Evolutionary conservation across 2,797 vertebrate species (phyloP), one percentile per base, ranked within the genome.

Genomic region (Erithacus rubecula): DNA sequence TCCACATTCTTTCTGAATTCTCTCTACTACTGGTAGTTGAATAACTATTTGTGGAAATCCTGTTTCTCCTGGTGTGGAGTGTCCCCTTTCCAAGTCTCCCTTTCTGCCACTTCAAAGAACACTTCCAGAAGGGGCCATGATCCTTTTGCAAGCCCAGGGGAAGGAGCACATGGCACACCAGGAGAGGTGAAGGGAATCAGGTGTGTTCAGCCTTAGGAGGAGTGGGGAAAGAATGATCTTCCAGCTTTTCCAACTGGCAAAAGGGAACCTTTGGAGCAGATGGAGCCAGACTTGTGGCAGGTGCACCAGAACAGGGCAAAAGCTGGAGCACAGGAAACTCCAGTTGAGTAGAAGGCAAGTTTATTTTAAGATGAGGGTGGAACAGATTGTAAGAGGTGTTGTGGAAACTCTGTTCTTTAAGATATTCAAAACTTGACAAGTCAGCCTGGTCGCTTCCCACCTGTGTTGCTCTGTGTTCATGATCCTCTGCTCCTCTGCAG

Each of bases 191-290:
- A 34, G 47, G 55, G 52, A 46, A 12, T 43, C 15, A 8, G 26
- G 18, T 20, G 39, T 59, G 16, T 53, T 56, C 37, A 62, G 5
- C 51, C 21, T 58, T 41, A 26, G 64, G 34, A 56, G 36, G 34
- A 32, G 23, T 32, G 59, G 11, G 10, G 39, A 7, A 41, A 15
- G 16, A 16, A 2, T 43, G 24, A 16, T 53, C 8, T 30, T 69
- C 15, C 20, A 39, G 18, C 27, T 70, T 17, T 44, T 24, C 2
- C 18, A 12, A 0, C 19, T 36, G 23, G 29, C 12, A 2, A 0
- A 23, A 27, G 39, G n/a, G 55, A 69, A 5, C 18, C 37, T 71
- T 1, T 47, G 62, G 44, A 52, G n/a, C 47, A 76, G 68, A 9
- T 2, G 2, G 52, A 72, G n/a, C 36, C 56, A 62, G 30, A 5